These are phyloP conservation scores for Bufotes viridis DNA, from an alignment of 2,797 vertebrate genomes.

Conservation along the genomic window DNA sequence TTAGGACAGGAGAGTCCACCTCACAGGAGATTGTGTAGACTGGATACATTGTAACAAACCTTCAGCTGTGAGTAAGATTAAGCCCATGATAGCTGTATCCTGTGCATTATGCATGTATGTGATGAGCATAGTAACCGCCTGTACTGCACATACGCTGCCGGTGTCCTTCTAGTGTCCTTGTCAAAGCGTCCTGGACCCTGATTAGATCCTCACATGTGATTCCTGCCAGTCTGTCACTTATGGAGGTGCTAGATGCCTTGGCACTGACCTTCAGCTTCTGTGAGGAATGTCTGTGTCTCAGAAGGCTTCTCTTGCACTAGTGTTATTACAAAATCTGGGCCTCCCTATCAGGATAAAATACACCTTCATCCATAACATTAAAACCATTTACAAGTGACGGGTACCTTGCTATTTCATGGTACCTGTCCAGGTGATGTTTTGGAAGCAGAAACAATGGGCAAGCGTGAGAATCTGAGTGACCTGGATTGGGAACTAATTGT, in stretches of 20 bases:
- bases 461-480: too few relatives aligned
- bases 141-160: not conserved
- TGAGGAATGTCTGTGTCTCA: not conserved
- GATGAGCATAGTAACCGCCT: not conserved
- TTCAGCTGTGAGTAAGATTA: too few relatives aligned
- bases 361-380: too few relatives aligned
- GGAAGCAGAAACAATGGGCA: too few relatives aligned
- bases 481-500: too few relatives aligned
- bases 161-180: not conserved
- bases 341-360: too few relatives aligned
- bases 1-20: too few relatives aligned
- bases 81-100: not conserved
- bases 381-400: too few relatives aligned
- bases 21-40: too few relatives aligned
- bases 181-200: not conserved
- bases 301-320: not conserved
- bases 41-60: too few relatives aligned
- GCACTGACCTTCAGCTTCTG: constrained; percentile 11
- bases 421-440: too few relatives aligned
- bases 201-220: not conserved
- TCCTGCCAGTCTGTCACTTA: not conserved
- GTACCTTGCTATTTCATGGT: too few relatives aligned
- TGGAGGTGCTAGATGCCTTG: not conserved
- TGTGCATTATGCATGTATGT: not conserved
- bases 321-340: not conserved